Evolutionary conservation across 2,888 invertebrate genomes (phyloP), one percentile per base, ranked within the genome.

Genomic region (Scaptomyza flava): DNA sequence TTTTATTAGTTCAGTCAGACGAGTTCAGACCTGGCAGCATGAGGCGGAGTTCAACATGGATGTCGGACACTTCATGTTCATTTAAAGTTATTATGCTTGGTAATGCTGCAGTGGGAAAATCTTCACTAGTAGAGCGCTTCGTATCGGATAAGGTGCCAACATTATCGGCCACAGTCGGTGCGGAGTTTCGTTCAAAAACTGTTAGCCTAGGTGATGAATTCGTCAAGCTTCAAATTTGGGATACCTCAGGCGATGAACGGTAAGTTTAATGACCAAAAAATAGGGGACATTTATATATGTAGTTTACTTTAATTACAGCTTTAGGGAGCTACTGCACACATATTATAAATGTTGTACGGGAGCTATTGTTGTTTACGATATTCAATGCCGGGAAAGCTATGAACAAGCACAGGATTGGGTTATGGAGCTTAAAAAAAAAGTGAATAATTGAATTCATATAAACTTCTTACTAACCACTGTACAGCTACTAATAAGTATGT

Each of bases 291-390:
- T 6, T 31, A 2, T 0, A 20, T 17, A 17, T 17, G 17, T 5
- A 30, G 9, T 5, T 31, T 1, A 41, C 3, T 27, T 23, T 12
- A 8, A 0, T 1, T 11, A 8, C 11, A 83, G 84, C 6, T 81
- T 70, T 14, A 61, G n/a, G 33, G 6, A 53, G 0, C 9, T 83
- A 8, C 17, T 67, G 2, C 27, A 11, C 6, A 20, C 6, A 0
- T 56, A 75, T 38, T 70, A 74, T 17, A 36, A 9, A 0, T 12
- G 11, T 20, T 63, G 57, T 31, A 8, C 36, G 1, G 84, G 62
- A 0, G 79, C 66, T 34, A 6, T 81, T 8, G n/a, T 80, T 41
- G 72, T 72, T 0, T 80, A 72, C 9, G 79, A 81, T 27, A 68
- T 80, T 36, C 69, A 72, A 20, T 27, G 64, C 31, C 59, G 61